Percentiles rank a stretch among this genome's conserved stretches.
Evolutionary conservation across 2,113 vertebrate species (phyloP).

Genomic region (Psittacula cyanocephala): DNA sequence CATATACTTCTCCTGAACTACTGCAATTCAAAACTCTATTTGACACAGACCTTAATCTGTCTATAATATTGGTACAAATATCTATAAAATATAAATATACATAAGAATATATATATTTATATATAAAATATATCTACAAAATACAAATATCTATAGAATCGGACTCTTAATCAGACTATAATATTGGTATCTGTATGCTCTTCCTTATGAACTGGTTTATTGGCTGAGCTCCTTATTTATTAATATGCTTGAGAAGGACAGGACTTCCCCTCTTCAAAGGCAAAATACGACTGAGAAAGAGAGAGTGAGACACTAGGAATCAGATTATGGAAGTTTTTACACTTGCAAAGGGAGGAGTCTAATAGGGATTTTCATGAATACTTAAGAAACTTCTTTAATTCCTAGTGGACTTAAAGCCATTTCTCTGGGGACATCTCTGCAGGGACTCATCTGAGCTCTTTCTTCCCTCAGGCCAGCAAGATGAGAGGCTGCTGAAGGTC

Average conservation of each 20-base stretch:
- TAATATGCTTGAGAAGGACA: neutral
- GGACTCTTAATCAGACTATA: neutral
- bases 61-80: neutral
- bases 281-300: neutral
- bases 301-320: neutral
- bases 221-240: neutral
- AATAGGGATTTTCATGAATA: neutral
- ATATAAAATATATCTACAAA: no score
- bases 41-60: neutral
- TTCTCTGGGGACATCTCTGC: neutral
- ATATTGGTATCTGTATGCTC: neutral
- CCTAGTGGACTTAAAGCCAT: neutral
- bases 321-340: neutral
- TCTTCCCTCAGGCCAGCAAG: neutral
- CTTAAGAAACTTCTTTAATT: neutral
- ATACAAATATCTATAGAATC: no score
- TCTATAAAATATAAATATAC: no score
- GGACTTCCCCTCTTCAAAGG: neutral
- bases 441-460: neutral
- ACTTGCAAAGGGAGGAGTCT: neutral
- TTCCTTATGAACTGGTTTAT: neutral
- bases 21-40: neutral
- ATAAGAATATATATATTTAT: no score
- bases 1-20: neutral
- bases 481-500: neutral